Evolutionary conservation across 2,797 vertebrate genomes (phyloP).

Genomic region (Tinamus major): DNA sequence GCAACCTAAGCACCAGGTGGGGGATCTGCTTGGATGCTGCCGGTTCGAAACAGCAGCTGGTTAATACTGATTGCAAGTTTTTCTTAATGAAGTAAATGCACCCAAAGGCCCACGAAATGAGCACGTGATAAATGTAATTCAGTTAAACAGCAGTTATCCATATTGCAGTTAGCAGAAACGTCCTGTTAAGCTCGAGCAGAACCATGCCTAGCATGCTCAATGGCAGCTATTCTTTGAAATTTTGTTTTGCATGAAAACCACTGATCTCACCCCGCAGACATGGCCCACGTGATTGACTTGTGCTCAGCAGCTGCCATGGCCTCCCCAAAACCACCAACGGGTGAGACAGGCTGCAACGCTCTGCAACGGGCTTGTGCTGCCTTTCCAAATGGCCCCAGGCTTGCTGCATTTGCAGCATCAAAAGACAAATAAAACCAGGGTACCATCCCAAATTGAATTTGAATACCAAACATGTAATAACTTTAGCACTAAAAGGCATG

Average conservation of each 20-base stretch:
- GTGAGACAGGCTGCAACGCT: background rate
- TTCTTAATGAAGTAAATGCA: slow-evolving; percentile 59
- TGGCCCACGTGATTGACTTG: background rate
- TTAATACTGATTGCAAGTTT: slow-evolving; percentile 26
- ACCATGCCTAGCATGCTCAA: background rate
- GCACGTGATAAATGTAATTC: slow-evolving; percentile 54
- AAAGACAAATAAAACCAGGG: background rate
- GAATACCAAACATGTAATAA: background rate
- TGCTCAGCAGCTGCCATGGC: background rate
- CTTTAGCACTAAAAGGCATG: background rate
- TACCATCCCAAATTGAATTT: background rate
- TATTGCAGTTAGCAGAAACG: slow-evolving; percentile 23
- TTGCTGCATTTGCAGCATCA: background rate
- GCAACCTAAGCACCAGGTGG: background rate
- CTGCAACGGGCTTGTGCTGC: background rate
- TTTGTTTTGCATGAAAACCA: background rate
- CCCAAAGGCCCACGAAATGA: slow-evolving; percentile 59
- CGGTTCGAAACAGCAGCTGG: slow-evolving; percentile 60
- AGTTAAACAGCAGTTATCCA: slow-evolving; percentile 50
- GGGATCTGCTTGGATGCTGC: slow-evolving; percentile 9
- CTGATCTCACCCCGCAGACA: background rate
- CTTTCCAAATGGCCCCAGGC: background rate
- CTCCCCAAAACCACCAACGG: background rate
- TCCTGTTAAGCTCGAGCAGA: slow-evolving; percentile 45
- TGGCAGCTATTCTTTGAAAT: slow-evolving; percentile 17